Conservation (phyloP, 23 tunicate genomes). For the Styela plicata region DNA sequence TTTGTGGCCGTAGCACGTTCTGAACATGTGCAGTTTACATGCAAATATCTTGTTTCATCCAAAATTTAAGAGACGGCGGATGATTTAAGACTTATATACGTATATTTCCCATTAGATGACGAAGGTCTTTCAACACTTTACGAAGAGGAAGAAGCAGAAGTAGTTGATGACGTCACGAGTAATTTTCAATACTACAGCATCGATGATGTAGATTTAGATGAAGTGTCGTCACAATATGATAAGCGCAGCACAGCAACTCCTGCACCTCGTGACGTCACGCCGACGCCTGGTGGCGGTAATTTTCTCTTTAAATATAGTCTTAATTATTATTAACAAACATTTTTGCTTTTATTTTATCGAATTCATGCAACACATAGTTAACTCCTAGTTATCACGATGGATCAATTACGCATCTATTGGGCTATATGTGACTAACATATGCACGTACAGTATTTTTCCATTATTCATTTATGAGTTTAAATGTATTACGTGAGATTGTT, state of each 20-base stretch:
- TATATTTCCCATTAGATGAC: constrained; percentile 11
- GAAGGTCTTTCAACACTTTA: constrained; percentile 84
- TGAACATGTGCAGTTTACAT: background rate
- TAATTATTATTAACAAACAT: too few species aligned
- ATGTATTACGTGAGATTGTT: too few species aligned
- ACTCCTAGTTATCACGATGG: background rate
- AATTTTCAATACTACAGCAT: constrained; percentile 30
- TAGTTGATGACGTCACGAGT: constrained; percentile 58
- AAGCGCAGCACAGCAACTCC: background rate
- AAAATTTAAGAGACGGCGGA: background rate
- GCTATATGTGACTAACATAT: background rate
- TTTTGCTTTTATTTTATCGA: too few species aligned
- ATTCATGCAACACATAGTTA: background rate
- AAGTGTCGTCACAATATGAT: constrained; percentile 22
- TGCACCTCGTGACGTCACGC: constrained; percentile 5
- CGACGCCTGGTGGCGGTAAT: constrained; percentile 8
- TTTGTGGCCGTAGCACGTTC: background rate
- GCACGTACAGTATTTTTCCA: background rate
- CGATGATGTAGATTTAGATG: constrained; percentile 22
- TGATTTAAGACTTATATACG: background rate
- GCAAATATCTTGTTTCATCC: background rate
- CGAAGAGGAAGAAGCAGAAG: constrained; percentile 65
- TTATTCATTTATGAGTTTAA: too few species aligned
- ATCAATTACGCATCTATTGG: background rate
- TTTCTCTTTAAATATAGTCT: too few species aligned